These are phyloP conservation scores for Pheosia gnoma DNA, from an alignment of 2,888 invertebrate species.

Conservation along the genomic window DNA sequence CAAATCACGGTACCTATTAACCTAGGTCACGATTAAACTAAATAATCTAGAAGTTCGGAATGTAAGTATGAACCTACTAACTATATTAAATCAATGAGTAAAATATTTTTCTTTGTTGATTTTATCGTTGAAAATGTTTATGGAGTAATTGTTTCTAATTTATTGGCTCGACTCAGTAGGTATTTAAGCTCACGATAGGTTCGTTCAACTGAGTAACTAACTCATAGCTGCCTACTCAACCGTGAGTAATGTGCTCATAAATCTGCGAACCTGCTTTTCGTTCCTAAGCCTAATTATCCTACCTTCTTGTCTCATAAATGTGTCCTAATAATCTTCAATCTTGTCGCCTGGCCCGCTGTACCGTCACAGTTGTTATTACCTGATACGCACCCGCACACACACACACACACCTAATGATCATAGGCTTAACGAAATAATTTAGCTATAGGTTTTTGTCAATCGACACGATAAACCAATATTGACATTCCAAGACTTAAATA, in stretches of 20 bases:
- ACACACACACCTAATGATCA: too few relatives aligned
- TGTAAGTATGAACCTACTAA: neutral
- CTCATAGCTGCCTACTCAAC: neutral
- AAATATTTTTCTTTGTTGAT: neutral
- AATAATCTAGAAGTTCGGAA: too few relatives aligned
- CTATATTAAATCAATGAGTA: too few relatives aligned
- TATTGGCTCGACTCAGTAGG: neutral
- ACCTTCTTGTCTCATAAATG: slow-evolving; percentile 17
- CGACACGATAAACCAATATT: too few relatives aligned
- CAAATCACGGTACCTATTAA: too few relatives aligned
- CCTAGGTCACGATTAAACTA: too few relatives aligned
- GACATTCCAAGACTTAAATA: too few relatives aligned
- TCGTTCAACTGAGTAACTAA: neutral
- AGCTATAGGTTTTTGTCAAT: too few relatives aligned
- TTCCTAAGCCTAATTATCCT: slow-evolving; percentile 1
- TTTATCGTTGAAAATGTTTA: neutral
- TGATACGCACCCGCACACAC: too few relatives aligned
- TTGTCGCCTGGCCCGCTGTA: slow-evolving; percentile 11
- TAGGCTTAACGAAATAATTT: too few relatives aligned
- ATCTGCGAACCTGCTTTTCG: slow-evolving; percentile 1
- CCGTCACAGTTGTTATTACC: too few relatives aligned
- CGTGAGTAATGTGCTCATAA: neutral
- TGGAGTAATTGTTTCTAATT: neutral
- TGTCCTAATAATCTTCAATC: slow-evolving; percentile 14
- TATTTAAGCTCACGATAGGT: neutral